A percentile compares a stretch with the other conserved stretches of the same genome.
phyloP scores from a whole-genome alignment of 2,797 vertebrate species.

The Saxicola maurus region DNA sequence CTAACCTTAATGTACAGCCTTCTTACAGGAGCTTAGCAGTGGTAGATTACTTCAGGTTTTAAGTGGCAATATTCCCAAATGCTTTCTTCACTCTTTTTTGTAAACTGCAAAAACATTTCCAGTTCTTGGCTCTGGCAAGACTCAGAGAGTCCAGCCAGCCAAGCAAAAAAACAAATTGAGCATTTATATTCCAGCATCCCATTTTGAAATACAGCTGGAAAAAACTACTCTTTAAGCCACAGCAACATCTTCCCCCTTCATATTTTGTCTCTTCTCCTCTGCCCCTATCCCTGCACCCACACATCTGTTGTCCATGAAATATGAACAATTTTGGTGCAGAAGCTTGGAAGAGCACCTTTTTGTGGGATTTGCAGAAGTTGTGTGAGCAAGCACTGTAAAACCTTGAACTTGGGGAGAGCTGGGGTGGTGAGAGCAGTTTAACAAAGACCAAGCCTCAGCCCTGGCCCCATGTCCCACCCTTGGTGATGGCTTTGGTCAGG shows the following conservation, averaged over 20 bases:
- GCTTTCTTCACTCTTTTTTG: neutral
- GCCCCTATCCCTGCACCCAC: fast-evolving
- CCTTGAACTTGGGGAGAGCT: fast-evolving
- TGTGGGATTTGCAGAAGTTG: neutral
- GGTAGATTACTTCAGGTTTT: neutral
- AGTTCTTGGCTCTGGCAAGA: neutral
- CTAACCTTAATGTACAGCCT: neutral
- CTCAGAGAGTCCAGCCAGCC: neutral
- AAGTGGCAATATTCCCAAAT: conserved; percentile 14
- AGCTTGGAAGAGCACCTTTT: neutral
- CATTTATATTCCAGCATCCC: neutral
- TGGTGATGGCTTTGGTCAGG: neutral
- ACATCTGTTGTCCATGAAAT: neutral
- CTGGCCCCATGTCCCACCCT: fast-evolving
- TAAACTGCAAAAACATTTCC: conserved; percentile 23
- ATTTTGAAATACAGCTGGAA: neutral
- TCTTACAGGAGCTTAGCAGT: neutral
- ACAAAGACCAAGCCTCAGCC: neutral
- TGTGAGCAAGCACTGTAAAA: neutral
- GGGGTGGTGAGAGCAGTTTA: neutral
- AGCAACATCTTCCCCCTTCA: neutral
- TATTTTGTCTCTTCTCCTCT: neutral
- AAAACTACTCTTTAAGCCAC: neutral
- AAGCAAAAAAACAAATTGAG: neutral
- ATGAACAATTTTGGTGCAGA: neutral